Evolutionary conservation across 2,888 invertebrate species (phyloP), one percentile per base, ranked within the genome.

Genomic region (Horisme vitalbata): DNA sequence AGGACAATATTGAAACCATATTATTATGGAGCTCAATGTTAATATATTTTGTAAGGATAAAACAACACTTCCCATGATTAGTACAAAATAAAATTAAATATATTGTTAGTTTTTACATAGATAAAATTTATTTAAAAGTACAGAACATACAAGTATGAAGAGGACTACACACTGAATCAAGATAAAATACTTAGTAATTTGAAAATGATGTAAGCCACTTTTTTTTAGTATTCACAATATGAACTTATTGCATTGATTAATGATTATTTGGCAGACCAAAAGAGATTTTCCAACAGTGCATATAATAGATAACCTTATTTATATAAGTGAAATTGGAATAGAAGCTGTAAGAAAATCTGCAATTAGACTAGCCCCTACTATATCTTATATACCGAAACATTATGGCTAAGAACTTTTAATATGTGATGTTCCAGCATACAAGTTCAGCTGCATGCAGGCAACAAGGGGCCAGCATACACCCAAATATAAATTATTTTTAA

Each of bases 21-120:
- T 78, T 87, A 63, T 58, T 79, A 78, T 82, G 82, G 90, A 90
- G 87, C 84, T 89, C 83, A 90, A 90, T 90, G 88, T 88, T 90
- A 90, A 90, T 90, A 90, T 90, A 90, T 90, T 90, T 87, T 87
- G 75, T 86, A 87, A 88, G 86, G 88, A 86, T 85, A 89, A 90
- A 90, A 90, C 89, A 90, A 90, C 90, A 90, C 88, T 86, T 90
- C 83, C 88, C 88, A 82, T 85, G 83, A 89, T 90, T 90, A 90
- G 90, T 90, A 90, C 80, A 90, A 90, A 90, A 90, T 85, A 87
- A 90, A 90, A 89, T 83, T 89, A 87, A 89, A 87, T 88, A 82
- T 88, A 90, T 79, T 87, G 90, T 90, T 90, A 90, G 90, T 90
- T 89, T 87, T 85, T 86, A 89, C 84, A 88, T 84, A 90, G 86